Evolutionary conservation across 92 coral and sea anemone species (phyloP), one percentile per base, ranked within the genome.

Genomic region (Parazoanthus atlanticus): DNA sequence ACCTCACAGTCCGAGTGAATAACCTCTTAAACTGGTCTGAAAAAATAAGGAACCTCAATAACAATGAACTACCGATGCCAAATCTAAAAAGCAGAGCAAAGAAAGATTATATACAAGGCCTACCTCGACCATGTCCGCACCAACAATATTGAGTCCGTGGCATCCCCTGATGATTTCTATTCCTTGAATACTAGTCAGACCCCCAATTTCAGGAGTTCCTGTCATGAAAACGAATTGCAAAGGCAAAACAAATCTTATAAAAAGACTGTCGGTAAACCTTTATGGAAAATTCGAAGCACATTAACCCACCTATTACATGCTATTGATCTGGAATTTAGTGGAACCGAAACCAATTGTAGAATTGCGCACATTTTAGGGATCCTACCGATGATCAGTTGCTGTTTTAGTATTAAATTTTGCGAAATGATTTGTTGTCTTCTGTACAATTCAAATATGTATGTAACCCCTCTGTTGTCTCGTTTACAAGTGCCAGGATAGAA

Each of bases 171-270:
- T 69, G 34, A 92, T 89, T 78, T 92, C 92, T 54, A 92, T 29
- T 30, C 80, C 92, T 77, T 92, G 94, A 52, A 92, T 86, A 52
- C 84, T 76, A 16, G 92, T 92, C 79, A 92, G 86, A 46, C 94
- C 94, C 70, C 91, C 94, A 30, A 92, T 79, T 78, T 92, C 94
- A 32, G 92, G 94, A 29, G 92, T 89, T 43, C 94, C 94, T 92
- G 70, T 40, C 13, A 76, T 8, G 30, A 34, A 19, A 41, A 28
- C 31, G 21, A 33, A 43, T 25, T 10, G 1, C 23, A 40, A 74
- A n/a, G 38, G 47, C 79, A 74, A 74, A 74, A 25, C 1, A 31
- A 74, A 7, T 23, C 6, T 38, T 6, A 8, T 0, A 74, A 17
- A 16, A 21, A 8, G 58, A 52, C 0, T 52, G 36, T 33, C n/a